Evolutionary conservation across 2,888 invertebrate species (phyloP).

Genomic region (Cosmia pyralina): DNA sequence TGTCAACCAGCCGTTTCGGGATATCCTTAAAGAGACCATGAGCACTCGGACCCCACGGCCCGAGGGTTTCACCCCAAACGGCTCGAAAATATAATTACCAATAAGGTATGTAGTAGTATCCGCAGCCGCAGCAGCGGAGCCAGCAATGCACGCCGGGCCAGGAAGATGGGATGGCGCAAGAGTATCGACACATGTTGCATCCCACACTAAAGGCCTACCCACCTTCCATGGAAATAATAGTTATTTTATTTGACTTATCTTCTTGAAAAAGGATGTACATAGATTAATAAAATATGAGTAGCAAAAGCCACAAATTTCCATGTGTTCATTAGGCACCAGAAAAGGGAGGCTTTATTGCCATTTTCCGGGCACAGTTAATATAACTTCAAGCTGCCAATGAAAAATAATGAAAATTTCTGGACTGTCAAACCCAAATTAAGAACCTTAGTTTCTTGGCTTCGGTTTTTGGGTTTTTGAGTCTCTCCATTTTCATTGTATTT

Average conservation of each 20-base stretch:
- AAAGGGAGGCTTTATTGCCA: neutral
- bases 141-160: too few species aligned
- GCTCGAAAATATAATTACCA: too few species aligned
- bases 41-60: too few species aligned
- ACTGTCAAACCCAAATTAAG: neutral
- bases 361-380: neutral
- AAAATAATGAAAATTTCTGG: neutral
- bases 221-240: too few species aligned
- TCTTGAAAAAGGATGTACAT: neutral
- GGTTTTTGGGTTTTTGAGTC: neutral
- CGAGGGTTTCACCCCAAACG: too few species aligned
- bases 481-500: neutral
- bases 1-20: too few species aligned
- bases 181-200: too few species aligned
- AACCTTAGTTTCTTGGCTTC: neutral
- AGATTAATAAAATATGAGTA: slow-evolving; percentile 11
- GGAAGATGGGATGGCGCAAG: too few species aligned
- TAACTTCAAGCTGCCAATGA: neutral
- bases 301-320: neutral
- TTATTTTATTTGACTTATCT: slow-evolving; percentile 22
- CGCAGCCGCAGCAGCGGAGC: too few species aligned
- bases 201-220: too few species aligned
- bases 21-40: too few species aligned
- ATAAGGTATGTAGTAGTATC: too few species aligned
- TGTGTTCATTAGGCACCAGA: neutral